These are phyloP conservation scores for Tinamus major DNA, from an alignment of 2,797 vertebrate genomes.

Conservation along the genomic window DNA sequence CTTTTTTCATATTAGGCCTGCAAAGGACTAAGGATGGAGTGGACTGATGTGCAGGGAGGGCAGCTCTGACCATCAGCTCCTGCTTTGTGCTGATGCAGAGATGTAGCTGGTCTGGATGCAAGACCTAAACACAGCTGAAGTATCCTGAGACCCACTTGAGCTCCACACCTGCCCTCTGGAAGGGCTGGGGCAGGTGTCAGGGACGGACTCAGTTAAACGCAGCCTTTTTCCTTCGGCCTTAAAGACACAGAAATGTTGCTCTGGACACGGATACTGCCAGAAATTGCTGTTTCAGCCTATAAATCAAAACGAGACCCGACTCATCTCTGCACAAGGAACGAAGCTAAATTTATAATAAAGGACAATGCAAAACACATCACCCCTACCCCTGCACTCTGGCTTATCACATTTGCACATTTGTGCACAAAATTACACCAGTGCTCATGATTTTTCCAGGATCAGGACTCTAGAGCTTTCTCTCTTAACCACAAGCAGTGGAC, in stretches of 20 bases:
- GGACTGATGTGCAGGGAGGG: not conserved
- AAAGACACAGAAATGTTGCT: not conserved
- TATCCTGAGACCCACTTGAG: not conserved
- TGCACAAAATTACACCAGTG: not conserved
- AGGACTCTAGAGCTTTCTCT: not conserved
- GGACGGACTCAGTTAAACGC: not conserved
- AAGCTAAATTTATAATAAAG: not conserved
- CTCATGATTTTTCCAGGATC: not conserved
- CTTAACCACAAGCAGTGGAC: not conserved
- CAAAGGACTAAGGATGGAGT: not conserved
- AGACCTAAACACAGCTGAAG: not conserved
- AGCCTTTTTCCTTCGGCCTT: not conserved
- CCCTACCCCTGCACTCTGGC: not conserved
- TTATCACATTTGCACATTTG: not conserved
- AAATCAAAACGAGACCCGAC: not conserved
- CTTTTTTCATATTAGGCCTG: not conserved
- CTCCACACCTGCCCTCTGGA: not conserved
- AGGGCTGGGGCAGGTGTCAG: not conserved
- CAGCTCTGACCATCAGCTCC: not conserved
- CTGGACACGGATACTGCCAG: not conserved
- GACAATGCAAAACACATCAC: not conserved
- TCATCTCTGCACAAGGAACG: not conserved
- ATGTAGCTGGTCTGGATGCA: rapidly evolving
- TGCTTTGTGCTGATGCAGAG: not conserved
- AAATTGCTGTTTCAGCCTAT: not conserved